phyloP scores from a whole-genome alignment of 2,797 vertebrate genomes.

The Cyprinodon diabolis region DNA sequence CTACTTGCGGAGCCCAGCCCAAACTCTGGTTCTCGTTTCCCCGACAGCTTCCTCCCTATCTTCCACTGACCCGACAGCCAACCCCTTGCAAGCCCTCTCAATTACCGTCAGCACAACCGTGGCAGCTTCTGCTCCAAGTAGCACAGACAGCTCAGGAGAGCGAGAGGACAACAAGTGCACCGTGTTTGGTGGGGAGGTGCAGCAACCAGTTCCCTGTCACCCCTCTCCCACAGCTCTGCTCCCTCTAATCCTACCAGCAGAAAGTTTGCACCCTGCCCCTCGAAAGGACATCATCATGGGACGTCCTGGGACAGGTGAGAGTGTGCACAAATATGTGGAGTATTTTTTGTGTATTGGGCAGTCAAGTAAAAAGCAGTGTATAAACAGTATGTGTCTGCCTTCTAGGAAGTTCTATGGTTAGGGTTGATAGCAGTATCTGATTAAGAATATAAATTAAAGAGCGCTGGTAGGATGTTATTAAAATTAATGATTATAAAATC shows the following conservation, averaged over 20 bases:
- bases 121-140: conserved; percentile 59
- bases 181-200: conserved; percentile 80
- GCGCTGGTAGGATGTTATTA: neutral
- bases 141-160: conserved; percentile 58
- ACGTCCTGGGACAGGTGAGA: conserved; percentile 92
- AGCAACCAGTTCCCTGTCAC: conserved; percentile 92
- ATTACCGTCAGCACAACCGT: conserved; percentile 76
- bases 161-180: conserved; percentile 63
- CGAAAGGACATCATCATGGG: conserved; percentile 95
- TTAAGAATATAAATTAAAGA: neutral
- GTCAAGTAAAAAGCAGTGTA: conserved; percentile 4
- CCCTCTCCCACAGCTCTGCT: conserved; percentile 91
- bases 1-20: conserved; percentile 78
- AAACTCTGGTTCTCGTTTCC: conserved; percentile 82
- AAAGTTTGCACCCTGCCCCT: conserved; percentile 88
- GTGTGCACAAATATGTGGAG: conserved; percentile 3
- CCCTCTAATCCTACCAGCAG: conserved; percentile 89
- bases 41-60: conserved; percentile 75
- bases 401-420: neutral
- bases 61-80: conserved; percentile 52
- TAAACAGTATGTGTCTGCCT: neutral
- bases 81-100: conserved; percentile 73
- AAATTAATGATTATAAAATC: neutral
- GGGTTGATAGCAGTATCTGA: neutral
- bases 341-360: conserved; percentile 23